These are phyloP conservation scores for Zygaena filipendulae DNA, from an alignment of 2,888 invertebrate species.

Conservation along the genomic window DNA sequence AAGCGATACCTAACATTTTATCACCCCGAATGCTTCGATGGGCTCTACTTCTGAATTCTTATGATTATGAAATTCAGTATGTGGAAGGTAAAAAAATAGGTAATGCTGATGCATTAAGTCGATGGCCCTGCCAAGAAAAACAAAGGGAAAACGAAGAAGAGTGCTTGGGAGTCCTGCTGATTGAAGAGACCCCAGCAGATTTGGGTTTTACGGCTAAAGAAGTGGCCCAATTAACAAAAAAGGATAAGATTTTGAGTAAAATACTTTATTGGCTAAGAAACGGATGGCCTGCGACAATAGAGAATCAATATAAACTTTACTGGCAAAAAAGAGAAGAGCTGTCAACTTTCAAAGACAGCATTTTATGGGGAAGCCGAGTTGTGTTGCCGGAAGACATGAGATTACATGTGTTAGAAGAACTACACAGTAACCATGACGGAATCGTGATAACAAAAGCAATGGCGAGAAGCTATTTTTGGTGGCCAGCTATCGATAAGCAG, in stretches of 20 bases:
- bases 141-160: background rate
- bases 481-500: constrained; percentile 4
- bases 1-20: constrained; percentile 6
- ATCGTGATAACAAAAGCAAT: constrained; percentile 9
- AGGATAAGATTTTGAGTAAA: too few species aligned
- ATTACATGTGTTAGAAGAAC: constrained; percentile 1
- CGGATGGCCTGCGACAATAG: constrained; percentile 13
- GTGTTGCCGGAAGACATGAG: constrained; percentile 4
- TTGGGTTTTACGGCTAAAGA: too few species aligned
- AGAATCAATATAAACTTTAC: constrained; percentile 4
- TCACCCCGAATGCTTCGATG: constrained; percentile 10
- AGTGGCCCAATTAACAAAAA: too few species aligned
- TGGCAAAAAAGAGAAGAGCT: too few species aligned
- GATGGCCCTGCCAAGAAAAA: constrained; percentile 2
- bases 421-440: too few species aligned
- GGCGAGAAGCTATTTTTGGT: constrained; percentile 11
- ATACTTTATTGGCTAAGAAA: too few species aligned
- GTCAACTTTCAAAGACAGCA: constrained; percentile 7
- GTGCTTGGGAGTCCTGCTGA: too few species aligned
- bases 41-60: constrained; percentile 7
- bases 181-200: too few species aligned
- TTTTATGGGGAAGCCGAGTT: constrained; percentile 9
- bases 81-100: constrained; percentile 7
- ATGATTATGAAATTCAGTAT: constrained; percentile 7
- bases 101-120: constrained; percentile 8